Evolutionary conservation across 2,888 invertebrate species (phyloP).

Genomic region (Slavum lentiscoides): DNA sequence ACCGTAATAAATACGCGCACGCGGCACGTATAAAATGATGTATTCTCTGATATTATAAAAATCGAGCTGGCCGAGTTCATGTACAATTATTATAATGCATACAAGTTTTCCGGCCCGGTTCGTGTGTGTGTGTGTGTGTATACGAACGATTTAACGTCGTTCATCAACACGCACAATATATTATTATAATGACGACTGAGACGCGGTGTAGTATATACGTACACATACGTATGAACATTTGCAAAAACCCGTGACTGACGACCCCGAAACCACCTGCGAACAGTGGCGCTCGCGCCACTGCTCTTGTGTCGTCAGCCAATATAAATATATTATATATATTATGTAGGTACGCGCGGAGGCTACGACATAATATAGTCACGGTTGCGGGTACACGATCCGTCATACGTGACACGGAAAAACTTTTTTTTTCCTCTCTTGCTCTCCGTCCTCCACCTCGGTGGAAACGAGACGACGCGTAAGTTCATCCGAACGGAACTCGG

Average conservation of each 20-base stretch:
- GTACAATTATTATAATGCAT: neutral
- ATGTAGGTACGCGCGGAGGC: neutral
- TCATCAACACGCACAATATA: constrained; percentile 14
- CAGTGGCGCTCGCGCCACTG: too few relatives aligned
- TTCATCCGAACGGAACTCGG: constrained; percentile 34
- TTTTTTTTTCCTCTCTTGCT: constrained; percentile 9
- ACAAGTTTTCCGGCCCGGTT: constrained; percentile 1
- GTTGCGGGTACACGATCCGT: constrained; percentile 13
- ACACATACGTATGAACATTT: too few relatives aligned
- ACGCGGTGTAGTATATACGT: too few relatives aligned
- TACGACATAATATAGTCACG: constrained; percentile 16
- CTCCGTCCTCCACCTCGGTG: too few relatives aligned
- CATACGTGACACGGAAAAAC: constrained; percentile 25
- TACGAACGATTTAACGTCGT: constrained; percentile 6
- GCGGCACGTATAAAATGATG: too few relatives aligned
- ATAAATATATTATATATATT: too few relatives aligned
- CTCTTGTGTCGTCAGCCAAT: constrained; percentile 4
- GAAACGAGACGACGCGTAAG: neutral
- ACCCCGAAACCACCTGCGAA: too few relatives aligned
- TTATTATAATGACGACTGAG: constrained; percentile 1
- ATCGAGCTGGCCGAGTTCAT: too few relatives aligned
- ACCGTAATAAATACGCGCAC: too few relatives aligned
- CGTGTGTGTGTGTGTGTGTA: neutral
- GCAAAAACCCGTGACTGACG: too few relatives aligned
- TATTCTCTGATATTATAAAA: too few relatives aligned